Evolutionary conservation across 2,113 vertebrate genomes (phyloP), one percentile per base, ranked within the genome.

Genomic region (Rana temporaria): DNA sequence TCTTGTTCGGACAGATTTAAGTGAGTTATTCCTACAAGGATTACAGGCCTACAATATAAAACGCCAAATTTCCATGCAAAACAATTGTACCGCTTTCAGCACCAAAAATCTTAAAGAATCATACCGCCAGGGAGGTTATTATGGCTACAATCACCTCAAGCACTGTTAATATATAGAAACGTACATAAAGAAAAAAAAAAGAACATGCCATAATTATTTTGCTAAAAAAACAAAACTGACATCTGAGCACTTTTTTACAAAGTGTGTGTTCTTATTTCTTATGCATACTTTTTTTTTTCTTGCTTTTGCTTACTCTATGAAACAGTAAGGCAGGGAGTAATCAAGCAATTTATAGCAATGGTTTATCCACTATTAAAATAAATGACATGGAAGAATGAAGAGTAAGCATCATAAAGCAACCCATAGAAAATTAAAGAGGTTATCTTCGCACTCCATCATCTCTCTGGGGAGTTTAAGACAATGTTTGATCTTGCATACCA

Each of bases 351-450:
- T 82, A 73, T 73, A 16, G 79, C 52, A 74, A 57, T 34, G 56
- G 74, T 82, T 82, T 14, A 82, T 65, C 63, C 56, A 74, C 57
- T 57, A 82, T 74, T 82, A 66, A 82, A 74, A 73, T 82, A 82
- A 82, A 82, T 82, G 42, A 57, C 79, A 82, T 74, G 59, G 79
- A 82, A 82, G 79, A 82, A 82, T 73, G 70, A 73, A 52, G 70
- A 73, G 79, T 82, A 82, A 82, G 70, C 79, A 82, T 66, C 79
- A 82, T 82, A 82, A 82, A 82, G 60, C 56, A 82, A 74, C 59
- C 48, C 60, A 38, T 66, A 70, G 78, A 80, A 80, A 69, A 80
- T 70, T 24, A 69, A 80, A 70, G 79, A 82, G 69, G 48, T 65
- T 82, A 74, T 82, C 60, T 82, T 48, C 65, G 30, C 79, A 73